A percentile compares a stretch with the other conserved stretches of the same genome.
Evolutionary conservation across 2,888 invertebrate species (phyloP).

Genomic region (Thelaira solivaga): DNA sequence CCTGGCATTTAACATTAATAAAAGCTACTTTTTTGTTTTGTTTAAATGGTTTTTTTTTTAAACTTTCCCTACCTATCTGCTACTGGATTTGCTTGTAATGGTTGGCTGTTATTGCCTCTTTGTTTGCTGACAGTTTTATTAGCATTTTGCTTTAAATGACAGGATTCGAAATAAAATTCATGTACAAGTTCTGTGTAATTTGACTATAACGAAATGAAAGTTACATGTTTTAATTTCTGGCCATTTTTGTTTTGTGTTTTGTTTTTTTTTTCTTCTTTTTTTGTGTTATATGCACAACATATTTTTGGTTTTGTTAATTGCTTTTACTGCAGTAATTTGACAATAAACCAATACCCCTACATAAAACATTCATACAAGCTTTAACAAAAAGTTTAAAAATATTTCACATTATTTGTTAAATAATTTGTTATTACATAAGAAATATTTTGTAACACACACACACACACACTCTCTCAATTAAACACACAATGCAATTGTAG

Average conservation of each 20-base stretch:
- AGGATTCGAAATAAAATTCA: slow-evolving; percentile 57
- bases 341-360: slow-evolving; percentile 37
- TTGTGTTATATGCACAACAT: background rate
- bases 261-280: background rate
- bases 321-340: slow-evolving; percentile 62
- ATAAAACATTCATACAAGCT: no score
- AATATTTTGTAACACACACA: slow-evolving; percentile 11
- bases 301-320: slow-evolving; percentile 50
- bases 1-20: slow-evolving; percentile 41
- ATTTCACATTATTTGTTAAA: slow-evolving; percentile 40
- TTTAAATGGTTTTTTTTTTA: slow-evolving; percentile 2
- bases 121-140: slow-evolving; percentile 62
- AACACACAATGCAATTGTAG: no score
- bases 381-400: background rate
- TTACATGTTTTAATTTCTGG: slow-evolving; percentile 19
- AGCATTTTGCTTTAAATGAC: slow-evolving; percentile 62
- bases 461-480: no score
- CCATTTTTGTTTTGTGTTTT: background rate
- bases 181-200: slow-evolving; percentile 48
- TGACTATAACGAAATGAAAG: slow-evolving; percentile 39
- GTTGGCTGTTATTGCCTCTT: slow-evolving; percentile 32
- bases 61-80: background rate
- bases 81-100: background rate
- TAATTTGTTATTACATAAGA: slow-evolving; percentile 51
- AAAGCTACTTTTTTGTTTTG: slow-evolving; percentile 48